Conservation (phyloP, 2,888 invertebrate genomes). For the Drosophila neutralis region DNA sequence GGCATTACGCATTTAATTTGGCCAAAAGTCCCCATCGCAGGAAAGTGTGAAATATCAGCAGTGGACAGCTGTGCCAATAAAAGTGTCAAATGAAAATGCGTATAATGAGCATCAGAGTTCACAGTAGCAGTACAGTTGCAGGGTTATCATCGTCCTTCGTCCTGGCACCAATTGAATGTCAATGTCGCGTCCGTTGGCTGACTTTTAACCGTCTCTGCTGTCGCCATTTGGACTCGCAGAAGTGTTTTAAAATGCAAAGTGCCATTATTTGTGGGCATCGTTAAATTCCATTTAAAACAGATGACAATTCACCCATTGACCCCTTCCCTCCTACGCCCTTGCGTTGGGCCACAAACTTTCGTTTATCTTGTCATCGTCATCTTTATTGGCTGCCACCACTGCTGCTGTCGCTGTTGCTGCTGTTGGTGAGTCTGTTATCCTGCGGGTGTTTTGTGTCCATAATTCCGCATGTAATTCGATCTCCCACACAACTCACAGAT, state of each 20-base stretch:
- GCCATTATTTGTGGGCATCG: constrained; percentile 75
- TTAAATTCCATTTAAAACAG: constrained; percentile 78
- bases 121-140: constrained; percentile 11
- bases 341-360: constrained; percentile 45
- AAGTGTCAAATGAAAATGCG: constrained; percentile 77
- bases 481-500: constrained; percentile 47
- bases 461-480: constrained; percentile 72
- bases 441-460: constrained; percentile 66
- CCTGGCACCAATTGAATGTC: constrained; percentile 63
- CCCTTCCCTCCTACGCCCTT: neutral
- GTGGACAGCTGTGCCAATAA: constrained; percentile 71
- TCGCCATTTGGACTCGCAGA: constrained; percentile 41
- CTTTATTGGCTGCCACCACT: constrained; percentile 67
- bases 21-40: constrained; percentile 2
- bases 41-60: constrained; percentile 65
- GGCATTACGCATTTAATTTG: constrained; percentile 66
- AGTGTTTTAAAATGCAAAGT: constrained; percentile 78
- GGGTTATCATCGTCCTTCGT: constrained; percentile 6
- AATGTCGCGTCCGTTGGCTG: constrained; percentile 57
- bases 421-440: constrained; percentile 36
- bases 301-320: constrained; percentile 11
- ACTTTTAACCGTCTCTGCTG: constrained; percentile 52
- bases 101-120: constrained; percentile 68
- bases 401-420: constrained; percentile 38
- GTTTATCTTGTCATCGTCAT: constrained; percentile 70